Evolutionary conservation across 1,140 invertebrate genomes (phyloP).

Genomic region (Drosophila burlai): DNA sequence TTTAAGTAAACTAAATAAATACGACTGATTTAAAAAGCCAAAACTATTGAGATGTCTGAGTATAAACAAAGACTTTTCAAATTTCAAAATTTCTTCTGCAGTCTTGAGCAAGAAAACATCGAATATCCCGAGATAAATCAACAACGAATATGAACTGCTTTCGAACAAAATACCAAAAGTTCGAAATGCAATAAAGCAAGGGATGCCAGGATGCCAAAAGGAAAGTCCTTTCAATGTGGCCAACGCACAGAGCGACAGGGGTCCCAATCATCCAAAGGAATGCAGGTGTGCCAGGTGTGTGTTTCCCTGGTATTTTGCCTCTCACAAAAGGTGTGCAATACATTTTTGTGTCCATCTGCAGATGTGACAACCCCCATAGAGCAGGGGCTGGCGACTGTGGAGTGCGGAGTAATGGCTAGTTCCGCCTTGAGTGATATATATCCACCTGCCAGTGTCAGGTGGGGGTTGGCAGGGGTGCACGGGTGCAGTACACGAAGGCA

Average conservation of each 20-base stretch:
- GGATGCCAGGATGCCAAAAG: constrained; percentile 2
- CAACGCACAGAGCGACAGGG: not conserved
- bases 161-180: constrained; percentile 12
- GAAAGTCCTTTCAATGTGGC: constrained; percentile 9
- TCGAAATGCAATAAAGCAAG: constrained; percentile 29
- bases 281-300: constrained; percentile 26
- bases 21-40: not conserved
- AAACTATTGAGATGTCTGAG: not conserved
- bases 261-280: constrained; percentile 30
- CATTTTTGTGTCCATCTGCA: constrained; percentile 21
- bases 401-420: constrained; percentile 9
- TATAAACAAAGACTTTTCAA: no score
- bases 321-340: constrained; percentile 25
- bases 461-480: not conserved
- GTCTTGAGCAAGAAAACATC: not conserved
- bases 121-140: not conserved
- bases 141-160: not conserved
- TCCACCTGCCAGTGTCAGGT: constrained; percentile 31
- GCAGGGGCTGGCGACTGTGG: not conserved
- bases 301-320: not conserved
- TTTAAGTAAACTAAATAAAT: not conserved
- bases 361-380: not conserved
- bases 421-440: constrained; percentile 50
- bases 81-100: not conserved
- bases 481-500: constrained; percentile 22